Percentiles rank a stretch among this genome's conserved stretches.
phyloP scores from a whole-genome alignment of 2,113 vertebrate genomes.

The Bubalus kerabau region DNA sequence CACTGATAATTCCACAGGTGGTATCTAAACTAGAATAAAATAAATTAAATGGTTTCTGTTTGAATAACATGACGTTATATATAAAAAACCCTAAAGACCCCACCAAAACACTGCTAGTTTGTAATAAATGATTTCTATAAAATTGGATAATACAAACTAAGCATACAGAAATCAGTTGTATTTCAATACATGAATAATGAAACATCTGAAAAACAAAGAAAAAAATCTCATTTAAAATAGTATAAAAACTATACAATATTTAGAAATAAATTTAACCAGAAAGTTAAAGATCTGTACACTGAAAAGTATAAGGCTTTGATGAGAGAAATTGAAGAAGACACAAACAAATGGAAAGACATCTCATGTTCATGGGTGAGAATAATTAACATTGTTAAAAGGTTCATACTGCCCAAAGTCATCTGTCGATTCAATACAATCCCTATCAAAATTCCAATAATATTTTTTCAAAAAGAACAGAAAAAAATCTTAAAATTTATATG shows the following conservation, averaged over 20 bases:
- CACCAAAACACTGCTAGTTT: background rate
- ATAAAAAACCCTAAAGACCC: background rate
- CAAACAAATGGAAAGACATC: background rate
- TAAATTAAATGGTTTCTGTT: background rate
- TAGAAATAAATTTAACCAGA: background rate
- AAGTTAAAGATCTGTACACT: background rate
- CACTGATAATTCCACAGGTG: background rate
- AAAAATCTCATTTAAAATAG: background rate
- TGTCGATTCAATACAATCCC: background rate
- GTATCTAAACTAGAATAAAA: background rate
- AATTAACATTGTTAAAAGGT: background rate
- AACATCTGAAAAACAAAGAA: background rate
- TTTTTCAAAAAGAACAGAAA: background rate
- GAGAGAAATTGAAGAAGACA: background rate
- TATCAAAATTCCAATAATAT: background rate
- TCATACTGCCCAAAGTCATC: background rate
- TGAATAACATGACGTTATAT: background rate
- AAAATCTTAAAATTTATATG: background rate
- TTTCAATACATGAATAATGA: background rate
- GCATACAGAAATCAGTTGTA: background rate
- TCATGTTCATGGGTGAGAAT: background rate
- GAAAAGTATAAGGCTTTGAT: background rate
- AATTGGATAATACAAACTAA: background rate
- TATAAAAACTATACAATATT: background rate
- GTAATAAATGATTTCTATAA: background rate